Conservation (phyloP, 2,797 vertebrate genomes). For the Sebastes itinus region DNA sequence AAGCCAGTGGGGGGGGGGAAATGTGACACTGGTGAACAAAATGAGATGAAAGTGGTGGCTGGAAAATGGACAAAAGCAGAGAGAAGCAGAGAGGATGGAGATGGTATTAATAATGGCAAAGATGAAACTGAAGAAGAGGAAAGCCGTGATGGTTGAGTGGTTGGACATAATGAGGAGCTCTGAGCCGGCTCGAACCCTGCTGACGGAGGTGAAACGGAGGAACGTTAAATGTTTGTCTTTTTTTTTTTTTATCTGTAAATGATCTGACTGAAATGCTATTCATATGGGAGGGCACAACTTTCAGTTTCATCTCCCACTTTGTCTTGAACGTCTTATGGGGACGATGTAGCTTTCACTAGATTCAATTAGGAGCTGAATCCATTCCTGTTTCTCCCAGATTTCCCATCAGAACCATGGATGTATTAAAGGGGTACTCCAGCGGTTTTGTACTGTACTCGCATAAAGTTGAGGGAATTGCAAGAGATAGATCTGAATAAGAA, state of each 20-base stretch:
- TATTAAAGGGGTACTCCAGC: too few relatives aligned
- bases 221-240: not conserved
- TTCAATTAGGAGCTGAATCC: too few relatives aligned
- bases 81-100: not conserved
- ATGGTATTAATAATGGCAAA: not conserved
- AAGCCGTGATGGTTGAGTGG: conserved; percentile 31
- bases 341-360: too few relatives aligned
- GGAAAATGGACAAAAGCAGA: not conserved
- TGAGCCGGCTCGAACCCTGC: not conserved
- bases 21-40: not conserved
- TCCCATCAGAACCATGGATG: too few relatives aligned
- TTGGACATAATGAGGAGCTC: conserved; percentile 35
- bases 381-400: too few relatives aligned
- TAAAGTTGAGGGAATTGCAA: too few relatives aligned
- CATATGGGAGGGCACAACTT: not conserved
- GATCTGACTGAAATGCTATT: not conserved
- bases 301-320: not conserved
- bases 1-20: not conserved
- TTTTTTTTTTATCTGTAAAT: not conserved
- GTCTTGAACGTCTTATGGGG: not conserved
- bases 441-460: too few relatives aligned
- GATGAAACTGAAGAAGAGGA: not conserved
- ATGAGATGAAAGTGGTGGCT: not conserved
- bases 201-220: conserved; percentile 6
- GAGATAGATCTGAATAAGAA: too few relatives aligned